Percentiles rank a stretch among this genome's conserved stretches.
These are phyloP conservation scores for Bimastos eiseni DNA, from an alignment of 2,888 invertebrate genomes.

Conservation along the genomic window DNA sequence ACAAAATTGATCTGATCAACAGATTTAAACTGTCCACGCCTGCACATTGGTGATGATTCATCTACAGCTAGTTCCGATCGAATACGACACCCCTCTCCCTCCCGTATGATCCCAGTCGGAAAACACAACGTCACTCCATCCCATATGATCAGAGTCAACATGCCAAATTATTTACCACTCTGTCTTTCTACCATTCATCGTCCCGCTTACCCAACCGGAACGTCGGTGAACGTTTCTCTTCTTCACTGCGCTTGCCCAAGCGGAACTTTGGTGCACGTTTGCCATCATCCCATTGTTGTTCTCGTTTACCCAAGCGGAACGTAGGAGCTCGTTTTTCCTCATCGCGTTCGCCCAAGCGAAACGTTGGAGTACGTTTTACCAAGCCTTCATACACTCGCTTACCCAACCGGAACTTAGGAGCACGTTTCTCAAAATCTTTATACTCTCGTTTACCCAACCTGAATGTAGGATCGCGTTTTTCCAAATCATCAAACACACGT, in stretches of 20 bases:
- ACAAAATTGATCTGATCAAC: neutral
- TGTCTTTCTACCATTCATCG: neutral
- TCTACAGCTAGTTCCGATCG: neutral
- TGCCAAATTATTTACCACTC: neutral
- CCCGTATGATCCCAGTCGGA: neutral
- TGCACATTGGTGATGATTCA: neutral
- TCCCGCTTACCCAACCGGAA: constrained; percentile 15
- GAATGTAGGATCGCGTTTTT: neutral
- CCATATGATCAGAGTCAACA: neutral
- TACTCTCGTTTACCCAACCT: neutral
- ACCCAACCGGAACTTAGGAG: neutral
- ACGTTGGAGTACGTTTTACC: neutral
- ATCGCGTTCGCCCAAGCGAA: neutral
- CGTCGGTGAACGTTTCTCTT: constrained; percentile 2
- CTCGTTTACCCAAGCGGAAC: neutral
- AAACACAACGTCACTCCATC: neutral
- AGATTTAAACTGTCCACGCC: neutral
- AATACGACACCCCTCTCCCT: neutral
- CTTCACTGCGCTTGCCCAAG: neutral
- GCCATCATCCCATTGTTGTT: neutral
- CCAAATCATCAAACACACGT: neutral
- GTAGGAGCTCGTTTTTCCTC: neutral
- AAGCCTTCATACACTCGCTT: neutral
- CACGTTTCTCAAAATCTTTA: neutral
- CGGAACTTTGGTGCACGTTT: constrained; percentile 8